Conservation (phyloP, 2,888 invertebrate genomes). For the Azorinus chamasolen region DNA sequence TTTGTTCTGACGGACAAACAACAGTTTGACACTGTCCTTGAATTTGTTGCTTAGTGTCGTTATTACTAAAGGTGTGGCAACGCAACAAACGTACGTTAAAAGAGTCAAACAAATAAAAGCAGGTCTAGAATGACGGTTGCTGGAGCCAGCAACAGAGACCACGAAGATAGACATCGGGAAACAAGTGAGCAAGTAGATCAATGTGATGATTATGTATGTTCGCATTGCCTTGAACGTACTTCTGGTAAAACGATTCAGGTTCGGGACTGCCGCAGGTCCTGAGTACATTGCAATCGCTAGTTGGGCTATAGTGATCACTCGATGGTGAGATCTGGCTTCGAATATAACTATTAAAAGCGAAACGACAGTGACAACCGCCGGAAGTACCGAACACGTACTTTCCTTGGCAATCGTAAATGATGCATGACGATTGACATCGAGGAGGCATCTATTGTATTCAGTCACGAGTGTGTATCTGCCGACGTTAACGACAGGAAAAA, state of each 20-base stretch:
- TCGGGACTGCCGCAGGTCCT: conserved; percentile 36
- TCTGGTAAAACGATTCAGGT: conserved; percentile 59
- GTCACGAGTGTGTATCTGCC: conserved; percentile 65
- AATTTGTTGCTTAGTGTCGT: conserved; percentile 72
- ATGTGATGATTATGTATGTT: conserved; percentile 67
- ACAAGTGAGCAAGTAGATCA: conserved; percentile 63
- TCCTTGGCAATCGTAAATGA: conserved; percentile 59
- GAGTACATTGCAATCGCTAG: conserved; percentile 67
- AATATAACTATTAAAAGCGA: conserved; percentile 64
- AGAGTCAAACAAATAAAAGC: conserved; percentile 40
- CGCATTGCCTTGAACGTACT: conserved; percentile 72
- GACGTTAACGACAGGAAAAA: conserved; percentile 61
- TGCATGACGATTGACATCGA: conserved; percentile 13
- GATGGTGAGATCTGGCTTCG: conserved; percentile 69
- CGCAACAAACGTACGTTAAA: conserved; percentile 67
- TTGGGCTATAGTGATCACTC: conserved; percentile 72
- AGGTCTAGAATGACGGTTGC: conserved; percentile 35
- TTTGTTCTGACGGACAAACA: conserved; percentile 46
- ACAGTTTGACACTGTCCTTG: conserved; percentile 50
- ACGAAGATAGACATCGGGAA: conserved; percentile 64
- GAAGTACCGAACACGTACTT: conserved; percentile 62
- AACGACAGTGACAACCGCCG: conserved; percentile 58
- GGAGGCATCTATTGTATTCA: conserved; percentile 53
- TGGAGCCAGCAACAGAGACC: conserved; percentile 35
- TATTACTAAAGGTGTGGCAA: conserved; percentile 72